Percentiles rank a stretch among this genome's conserved stretches.
Evolutionary conservation across 2,888 invertebrate genomes (phyloP).

Genomic region (Nasonovia ribisnigri): DNA sequence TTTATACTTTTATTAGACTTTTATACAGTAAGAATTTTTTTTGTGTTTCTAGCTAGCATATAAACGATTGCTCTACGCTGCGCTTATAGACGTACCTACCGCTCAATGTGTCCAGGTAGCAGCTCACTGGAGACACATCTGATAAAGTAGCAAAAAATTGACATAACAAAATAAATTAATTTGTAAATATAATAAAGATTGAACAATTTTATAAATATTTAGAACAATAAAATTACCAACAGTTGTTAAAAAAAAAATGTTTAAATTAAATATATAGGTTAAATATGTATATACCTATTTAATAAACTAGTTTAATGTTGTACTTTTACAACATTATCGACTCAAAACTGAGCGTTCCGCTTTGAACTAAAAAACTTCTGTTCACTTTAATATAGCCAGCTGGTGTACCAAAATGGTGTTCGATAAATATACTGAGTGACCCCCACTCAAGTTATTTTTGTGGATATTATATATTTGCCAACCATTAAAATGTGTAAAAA

Average conservation of each 20-base stretch:
- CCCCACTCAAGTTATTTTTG: not conserved
- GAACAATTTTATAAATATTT: not conserved
- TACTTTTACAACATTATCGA: not conserved
- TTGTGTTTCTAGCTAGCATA: not conserved
- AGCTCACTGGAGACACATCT: not conserved
- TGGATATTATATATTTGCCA: not conserved
- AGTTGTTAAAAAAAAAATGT: not conserved
- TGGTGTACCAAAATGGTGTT: not conserved
- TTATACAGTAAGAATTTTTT: not conserved
- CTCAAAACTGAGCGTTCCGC: not conserved
- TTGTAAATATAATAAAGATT: not conserved
- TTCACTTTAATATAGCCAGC: not conserved
- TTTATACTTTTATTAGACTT: not conserved
- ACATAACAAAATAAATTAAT: not conserved
- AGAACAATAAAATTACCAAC: not conserved
- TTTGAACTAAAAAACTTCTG: not conserved
- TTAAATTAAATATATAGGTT: not conserved
- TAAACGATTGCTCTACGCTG: not conserved
- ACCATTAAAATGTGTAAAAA: not conserved
- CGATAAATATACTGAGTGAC: not conserved
- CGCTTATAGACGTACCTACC: too few relatives aligned
- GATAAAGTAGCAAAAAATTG: not conserved
- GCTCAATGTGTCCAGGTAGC: not conserved
- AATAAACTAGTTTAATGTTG: not conserved
- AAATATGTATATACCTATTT: not conserved